A percentile compares a stretch with the other conserved stretches of the same genome.
phyloP scores from a whole-genome alignment of 2,888 invertebrate genomes.

The Doris montereyensis region DNA sequence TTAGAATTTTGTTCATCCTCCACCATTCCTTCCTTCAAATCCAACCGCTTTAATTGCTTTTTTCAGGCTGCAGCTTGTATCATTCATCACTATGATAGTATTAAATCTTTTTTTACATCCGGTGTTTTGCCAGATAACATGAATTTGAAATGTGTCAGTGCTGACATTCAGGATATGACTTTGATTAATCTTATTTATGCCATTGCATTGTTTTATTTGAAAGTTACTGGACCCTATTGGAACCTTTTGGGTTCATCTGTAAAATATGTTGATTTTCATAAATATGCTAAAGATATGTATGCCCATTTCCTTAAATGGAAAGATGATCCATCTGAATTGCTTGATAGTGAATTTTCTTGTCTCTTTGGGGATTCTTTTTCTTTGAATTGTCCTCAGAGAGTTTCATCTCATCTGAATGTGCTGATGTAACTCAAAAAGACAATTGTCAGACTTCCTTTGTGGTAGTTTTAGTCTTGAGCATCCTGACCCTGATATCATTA shows the following conservation, averaged over 20 bases:
- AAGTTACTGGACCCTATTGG: background rate
- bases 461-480: background rate
- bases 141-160: slow-evolving; percentile 1
- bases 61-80: slow-evolving; percentile 17
- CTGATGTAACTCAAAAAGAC: too few species aligned
- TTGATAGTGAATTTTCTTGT: background rate
- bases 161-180: background rate
- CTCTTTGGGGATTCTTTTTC: background rate
- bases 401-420: background rate
- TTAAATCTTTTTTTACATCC: slow-evolving; percentile 2
- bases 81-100: background rate
- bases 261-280: slow-evolving; percentile 6
- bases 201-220: background rate
- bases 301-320: background rate
- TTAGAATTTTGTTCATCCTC: background rate
- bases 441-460: background rate
- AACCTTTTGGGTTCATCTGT: background rate
- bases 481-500: too few species aligned
- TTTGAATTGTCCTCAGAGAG: slow-evolving; percentile 20
- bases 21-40: slow-evolving; percentile 3
- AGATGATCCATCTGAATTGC: background rate
- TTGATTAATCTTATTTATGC: background rate
- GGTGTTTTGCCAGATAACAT: background rate
- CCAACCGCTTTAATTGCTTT: slow-evolving; percentile 9
- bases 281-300: background rate